These are phyloP conservation scores for Amblyjoppa proteus DNA, from an alignment of 2,888 invertebrate species.

Conservation along the genomic window DNA sequence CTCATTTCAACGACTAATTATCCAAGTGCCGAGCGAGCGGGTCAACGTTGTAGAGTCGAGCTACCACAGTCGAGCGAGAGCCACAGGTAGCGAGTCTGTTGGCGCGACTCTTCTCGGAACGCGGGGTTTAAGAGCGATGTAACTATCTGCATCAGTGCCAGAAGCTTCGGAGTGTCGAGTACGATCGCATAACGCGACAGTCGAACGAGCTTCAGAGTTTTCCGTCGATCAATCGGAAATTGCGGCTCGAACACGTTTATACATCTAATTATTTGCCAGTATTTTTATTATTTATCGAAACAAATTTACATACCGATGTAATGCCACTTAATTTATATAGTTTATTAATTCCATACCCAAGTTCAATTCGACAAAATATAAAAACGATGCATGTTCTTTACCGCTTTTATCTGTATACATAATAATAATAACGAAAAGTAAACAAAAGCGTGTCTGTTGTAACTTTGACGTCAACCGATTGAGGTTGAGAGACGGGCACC, in stretches of 20 bases:
- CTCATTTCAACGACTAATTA: slow-evolving; percentile 73
- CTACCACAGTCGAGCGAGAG: slow-evolving; percentile 14
- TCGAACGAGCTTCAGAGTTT: slow-evolving; percentile 2
- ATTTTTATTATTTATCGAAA: no score
- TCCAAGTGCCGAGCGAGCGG: slow-evolving; percentile 27
- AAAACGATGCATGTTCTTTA: no score
- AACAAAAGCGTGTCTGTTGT: no score
- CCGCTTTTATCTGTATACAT: no score
- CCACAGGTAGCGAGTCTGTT: slow-evolving; percentile 37
- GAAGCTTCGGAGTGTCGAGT: slow-evolving; percentile 15
- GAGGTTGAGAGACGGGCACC: background rate
- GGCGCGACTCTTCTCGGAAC: slow-evolving; percentile 34
- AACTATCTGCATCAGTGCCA: slow-evolving; percentile 39
- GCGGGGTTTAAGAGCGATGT: slow-evolving; percentile 31
- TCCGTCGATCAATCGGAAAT: slow-evolving; percentile 14
- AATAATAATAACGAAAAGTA: no score
- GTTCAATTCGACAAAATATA: no score
- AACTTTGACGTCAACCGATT: background rate
- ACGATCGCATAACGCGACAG: slow-evolving; percentile 31
- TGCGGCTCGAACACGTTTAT: no score
- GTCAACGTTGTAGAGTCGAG: slow-evolving; percentile 11
- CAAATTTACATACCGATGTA: no score
- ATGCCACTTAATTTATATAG: no score
- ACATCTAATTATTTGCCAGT: no score
- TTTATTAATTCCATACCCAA: no score